phyloP scores from a whole-genome alignment of 2,888 invertebrate species.

The Bimastos eiseni region DNA sequence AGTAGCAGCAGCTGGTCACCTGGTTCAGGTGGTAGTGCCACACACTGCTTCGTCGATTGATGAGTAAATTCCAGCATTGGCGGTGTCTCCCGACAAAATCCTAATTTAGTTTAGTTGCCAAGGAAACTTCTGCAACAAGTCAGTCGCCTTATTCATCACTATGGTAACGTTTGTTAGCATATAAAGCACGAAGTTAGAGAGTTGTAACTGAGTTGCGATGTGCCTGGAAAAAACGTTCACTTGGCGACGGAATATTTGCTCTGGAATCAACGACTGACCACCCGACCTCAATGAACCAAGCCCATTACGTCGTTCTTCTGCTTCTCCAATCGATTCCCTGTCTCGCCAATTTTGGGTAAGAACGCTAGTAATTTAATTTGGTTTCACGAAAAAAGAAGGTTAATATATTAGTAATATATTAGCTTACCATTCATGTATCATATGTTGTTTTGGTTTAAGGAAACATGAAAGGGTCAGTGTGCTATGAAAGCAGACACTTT shows the following conservation, averaged over 20 bases:
- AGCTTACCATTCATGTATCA: background rate
- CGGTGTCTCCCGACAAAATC: background rate
- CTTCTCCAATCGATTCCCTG: background rate
- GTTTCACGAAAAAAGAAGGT: background rate
- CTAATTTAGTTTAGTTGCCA: background rate
- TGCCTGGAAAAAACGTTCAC: background rate
- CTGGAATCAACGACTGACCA: background rate
- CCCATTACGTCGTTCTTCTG: background rate
- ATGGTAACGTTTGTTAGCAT: background rate
- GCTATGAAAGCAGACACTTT: background rate
- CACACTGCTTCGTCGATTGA: background rate
- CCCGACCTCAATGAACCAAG: background rate
- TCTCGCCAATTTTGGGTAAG: slow-evolving; percentile 22
- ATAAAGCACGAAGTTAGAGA: background rate
- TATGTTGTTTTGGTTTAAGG: background rate
- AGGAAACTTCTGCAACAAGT: background rate
- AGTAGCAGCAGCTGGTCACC: background rate
- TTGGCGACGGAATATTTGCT: background rate
- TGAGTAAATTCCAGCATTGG: background rate
- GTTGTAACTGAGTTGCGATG: background rate
- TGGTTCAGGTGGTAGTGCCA: background rate
- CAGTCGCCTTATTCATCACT: background rate
- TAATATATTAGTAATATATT: background rate
- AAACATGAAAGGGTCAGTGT: too few relatives aligned
- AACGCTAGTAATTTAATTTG: background rate